A percentile compares a stretch with the other conserved stretches of the same genome.
Conservation (phyloP, 1,140 invertebrate species). For the Latrodectus geometricus region DNA sequence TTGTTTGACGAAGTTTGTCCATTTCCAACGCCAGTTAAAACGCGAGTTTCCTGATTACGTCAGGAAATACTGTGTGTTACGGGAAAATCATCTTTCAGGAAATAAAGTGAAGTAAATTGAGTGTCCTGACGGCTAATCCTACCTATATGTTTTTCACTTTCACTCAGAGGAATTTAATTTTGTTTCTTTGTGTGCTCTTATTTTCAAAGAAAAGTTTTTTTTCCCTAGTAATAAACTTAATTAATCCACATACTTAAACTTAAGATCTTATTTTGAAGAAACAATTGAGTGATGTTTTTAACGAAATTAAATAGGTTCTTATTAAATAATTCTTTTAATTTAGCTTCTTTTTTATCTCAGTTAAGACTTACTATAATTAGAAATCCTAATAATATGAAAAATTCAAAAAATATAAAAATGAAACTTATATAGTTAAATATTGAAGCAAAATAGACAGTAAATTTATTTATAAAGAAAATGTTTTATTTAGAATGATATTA, state of each 20-base stretch:
- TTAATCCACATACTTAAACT: neutral
- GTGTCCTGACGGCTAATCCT: constrained; percentile 34
- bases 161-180: neutral
- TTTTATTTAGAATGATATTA: too few relatives aligned
- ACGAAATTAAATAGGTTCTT: too few relatives aligned
- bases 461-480: too few relatives aligned
- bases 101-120: constrained; percentile 57
- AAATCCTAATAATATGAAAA: too few relatives aligned
- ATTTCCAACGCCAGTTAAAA: constrained; percentile 27
- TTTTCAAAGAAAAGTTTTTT: neutral
- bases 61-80: neutral
- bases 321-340: too few relatives aligned
- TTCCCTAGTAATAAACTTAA: neutral
- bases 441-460: too few relatives aligned
- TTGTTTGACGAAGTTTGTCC: constrained; percentile 58
- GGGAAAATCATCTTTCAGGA: constrained; percentile 19
- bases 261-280: neutral
- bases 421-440: too few relatives aligned
- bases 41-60: constrained; percentile 19
- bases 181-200: neutral
- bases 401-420: too few relatives aligned
- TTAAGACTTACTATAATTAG: too few relatives aligned
- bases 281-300: neutral
- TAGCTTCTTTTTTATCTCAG: too few relatives aligned
- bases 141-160: constrained; percentile 30